Evolutionary conservation across 1,140 invertebrate genomes (phyloP).

Genomic region (Rhagoletis zephyria): DNA sequence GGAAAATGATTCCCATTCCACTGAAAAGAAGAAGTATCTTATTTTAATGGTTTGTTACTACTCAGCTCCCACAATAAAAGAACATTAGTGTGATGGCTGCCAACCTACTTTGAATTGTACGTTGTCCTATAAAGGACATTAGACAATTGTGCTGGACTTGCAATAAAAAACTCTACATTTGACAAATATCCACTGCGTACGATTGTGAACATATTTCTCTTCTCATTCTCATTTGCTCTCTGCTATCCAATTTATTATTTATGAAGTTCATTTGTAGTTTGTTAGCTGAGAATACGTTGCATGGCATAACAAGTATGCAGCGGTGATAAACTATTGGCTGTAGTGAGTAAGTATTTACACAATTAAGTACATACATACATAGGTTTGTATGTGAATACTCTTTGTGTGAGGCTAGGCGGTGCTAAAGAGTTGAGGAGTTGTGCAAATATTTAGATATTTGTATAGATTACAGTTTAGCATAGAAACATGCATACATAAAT

Average conservation of each 20-base stretch:
- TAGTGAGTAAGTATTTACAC: too few relatives aligned
- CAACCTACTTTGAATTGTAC: too few relatives aligned
- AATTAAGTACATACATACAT: too few relatives aligned
- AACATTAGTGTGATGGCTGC: too few relatives aligned
- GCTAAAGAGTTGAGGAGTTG: constrained; percentile 32
- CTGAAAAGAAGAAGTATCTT: too few relatives aligned
- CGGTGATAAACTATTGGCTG: not conserved
- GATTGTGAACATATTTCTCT: not conserved
- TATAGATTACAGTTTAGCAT: not conserved
- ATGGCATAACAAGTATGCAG: constrained; percentile 13
- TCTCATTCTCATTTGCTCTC: not conserved
- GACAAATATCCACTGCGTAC: not conserved
- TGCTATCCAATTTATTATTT: constrained; percentile 40
- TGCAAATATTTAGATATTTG: constrained; percentile 50
- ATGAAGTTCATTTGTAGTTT: constrained; percentile 44
- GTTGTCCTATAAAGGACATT: not conserved
- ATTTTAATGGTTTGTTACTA: too few relatives aligned
- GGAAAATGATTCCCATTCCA: too few relatives aligned
- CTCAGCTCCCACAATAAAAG: too few relatives aligned
- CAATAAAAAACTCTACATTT: not conserved
- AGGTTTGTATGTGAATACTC: too few relatives aligned
- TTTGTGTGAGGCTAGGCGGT: too few relatives aligned
- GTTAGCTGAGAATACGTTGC: not conserved
- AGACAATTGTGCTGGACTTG: not conserved
- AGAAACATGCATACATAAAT: not conserved